phyloP scores from a whole-genome alignment of 2,888 invertebrate genomes.

The Chirona hameri region DNA sequence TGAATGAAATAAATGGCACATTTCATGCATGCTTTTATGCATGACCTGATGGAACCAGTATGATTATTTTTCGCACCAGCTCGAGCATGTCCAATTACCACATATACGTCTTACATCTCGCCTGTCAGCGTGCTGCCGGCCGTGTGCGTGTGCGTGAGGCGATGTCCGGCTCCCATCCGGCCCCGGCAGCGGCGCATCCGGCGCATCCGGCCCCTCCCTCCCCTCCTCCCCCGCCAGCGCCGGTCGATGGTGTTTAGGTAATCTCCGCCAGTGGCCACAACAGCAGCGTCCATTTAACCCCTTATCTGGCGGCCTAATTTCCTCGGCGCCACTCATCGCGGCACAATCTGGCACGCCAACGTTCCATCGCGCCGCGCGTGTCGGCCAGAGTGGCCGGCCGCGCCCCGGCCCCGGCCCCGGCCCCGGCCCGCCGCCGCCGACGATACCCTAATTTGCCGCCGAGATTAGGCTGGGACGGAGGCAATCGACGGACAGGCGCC shows the following conservation, averaged over 20 bases:
- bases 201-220: not conserved
- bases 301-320: slow-evolving; percentile 28
- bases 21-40: no score
- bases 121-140: no score
- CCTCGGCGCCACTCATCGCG: slow-evolving; percentile 5
- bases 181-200: not conserved
- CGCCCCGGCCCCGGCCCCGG: not conserved
- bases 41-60: no score
- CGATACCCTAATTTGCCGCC: slow-evolving; percentile 8
- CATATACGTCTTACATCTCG: no score
- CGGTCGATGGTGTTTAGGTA: slow-evolving; percentile 8
- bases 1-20: no score
- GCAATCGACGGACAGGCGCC: not conserved
- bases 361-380: slow-evolving; percentile 7
- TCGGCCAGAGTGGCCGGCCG: not conserved
- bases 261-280: slow-evolving; percentile 3
- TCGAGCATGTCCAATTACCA: no score
- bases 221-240: not conserved
- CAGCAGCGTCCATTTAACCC: slow-evolving; percentile 23
- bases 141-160: no score
- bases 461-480: not conserved
- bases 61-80: no score
- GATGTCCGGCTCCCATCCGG: no score
- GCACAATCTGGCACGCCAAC: slow-evolving; percentile 2
- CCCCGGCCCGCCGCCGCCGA: not conserved